Percentiles rank a stretch among this genome's conserved stretches.
phyloP scores from a whole-genome alignment of 2,888 invertebrate genomes.

The Microchrysa polita region DNA sequence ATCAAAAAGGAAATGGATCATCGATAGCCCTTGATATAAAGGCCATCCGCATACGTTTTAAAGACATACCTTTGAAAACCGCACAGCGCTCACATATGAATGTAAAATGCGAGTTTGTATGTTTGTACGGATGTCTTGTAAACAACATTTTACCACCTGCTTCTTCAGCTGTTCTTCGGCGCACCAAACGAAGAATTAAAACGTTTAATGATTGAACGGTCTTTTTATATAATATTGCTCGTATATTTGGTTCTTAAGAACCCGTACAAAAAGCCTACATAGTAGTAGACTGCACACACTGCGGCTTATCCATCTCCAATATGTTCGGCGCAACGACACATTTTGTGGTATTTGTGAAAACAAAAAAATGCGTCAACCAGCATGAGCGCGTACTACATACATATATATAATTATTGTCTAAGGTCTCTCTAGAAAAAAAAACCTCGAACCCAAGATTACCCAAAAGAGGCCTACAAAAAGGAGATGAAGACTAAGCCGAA shows the following conservation, averaged over 20 bases:
- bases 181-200: background rate
- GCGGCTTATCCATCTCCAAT: too few relatives aligned
- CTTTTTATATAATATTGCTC: too few relatives aligned
- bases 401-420: conserved; percentile 3
- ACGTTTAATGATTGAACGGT: background rate
- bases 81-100: too few relatives aligned
- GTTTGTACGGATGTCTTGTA: too few relatives aligned
- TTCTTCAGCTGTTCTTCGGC: conserved; percentile 1
- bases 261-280: background rate
- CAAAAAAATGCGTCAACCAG: conserved; percentile 3
- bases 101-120: too few relatives aligned
- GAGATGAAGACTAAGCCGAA: background rate
- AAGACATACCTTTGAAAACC: too few relatives aligned
- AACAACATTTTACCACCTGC: conserved; percentile 3
- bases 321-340: background rate
- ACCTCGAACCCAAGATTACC: background rate
- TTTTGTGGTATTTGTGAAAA: background rate
- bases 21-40: too few relatives aligned
- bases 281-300: background rate
- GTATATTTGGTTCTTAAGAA: background rate
- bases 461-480: too few relatives aligned
- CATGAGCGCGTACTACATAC: background rate
- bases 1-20: too few relatives aligned
- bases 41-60: too few relatives aligned
- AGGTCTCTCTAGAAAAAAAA: conserved; percentile 8